phyloP scores from a whole-genome alignment of 2,113 vertebrate species.

The Pituophis catenifer region DNA sequence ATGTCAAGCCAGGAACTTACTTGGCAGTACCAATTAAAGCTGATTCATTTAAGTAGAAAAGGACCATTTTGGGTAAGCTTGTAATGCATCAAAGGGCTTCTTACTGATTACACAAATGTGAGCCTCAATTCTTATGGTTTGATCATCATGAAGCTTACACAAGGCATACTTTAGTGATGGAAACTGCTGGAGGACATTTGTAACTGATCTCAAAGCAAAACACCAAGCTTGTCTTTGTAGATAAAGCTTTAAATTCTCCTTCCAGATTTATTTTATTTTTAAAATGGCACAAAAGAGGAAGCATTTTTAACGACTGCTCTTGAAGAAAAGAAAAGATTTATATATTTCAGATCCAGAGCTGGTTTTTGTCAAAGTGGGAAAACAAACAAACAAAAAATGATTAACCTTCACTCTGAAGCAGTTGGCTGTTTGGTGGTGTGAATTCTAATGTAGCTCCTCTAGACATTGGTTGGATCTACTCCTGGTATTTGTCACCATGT shows the following conservation, averaged over 20 bases:
- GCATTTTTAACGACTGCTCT: background rate
- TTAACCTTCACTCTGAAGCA: background rate
- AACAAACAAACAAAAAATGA: constrained; percentile 5
- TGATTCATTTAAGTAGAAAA: background rate
- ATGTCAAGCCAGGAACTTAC: background rate
- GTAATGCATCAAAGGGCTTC: background rate
- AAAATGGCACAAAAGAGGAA: background rate
- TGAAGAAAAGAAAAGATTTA: background rate
- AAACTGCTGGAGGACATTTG: fast-evolving
- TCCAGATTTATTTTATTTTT: background rate
- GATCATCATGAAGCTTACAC: background rate
- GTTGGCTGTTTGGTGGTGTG: background rate
- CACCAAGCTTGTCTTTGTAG: background rate
- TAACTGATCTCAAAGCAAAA: fast-evolving
- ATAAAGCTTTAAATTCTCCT: fast-evolving
- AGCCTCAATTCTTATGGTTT: background rate
- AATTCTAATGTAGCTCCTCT: background rate
- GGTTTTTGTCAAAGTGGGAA: background rate
- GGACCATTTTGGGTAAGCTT: background rate
- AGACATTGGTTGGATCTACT: background rate
- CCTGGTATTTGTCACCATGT: background rate
- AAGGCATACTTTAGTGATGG: background rate
- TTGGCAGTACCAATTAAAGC: background rate
- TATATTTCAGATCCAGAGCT: background rate
- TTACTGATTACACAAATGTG: background rate